phyloP scores from a whole-genome alignment of 2,113 vertebrate genomes.

The Macroglossus sobrinus region DNA sequence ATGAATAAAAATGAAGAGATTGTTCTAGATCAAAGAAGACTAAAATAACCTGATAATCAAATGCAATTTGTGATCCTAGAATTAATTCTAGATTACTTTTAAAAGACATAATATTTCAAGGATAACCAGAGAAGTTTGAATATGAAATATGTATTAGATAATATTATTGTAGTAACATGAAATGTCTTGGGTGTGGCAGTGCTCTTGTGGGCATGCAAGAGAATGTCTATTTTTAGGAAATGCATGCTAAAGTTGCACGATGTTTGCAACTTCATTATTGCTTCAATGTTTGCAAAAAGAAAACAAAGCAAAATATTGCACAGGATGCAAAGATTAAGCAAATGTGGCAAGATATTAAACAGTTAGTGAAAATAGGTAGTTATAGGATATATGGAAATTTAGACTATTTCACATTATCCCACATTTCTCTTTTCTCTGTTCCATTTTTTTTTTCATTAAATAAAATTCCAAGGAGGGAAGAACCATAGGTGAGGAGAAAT shows the following conservation, averaged over 20 bases:
- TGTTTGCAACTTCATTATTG: not conserved
- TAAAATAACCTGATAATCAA: not conserved
- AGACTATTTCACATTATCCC: not conserved
- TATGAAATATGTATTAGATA: not conserved
- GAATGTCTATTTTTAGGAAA: not conserved
- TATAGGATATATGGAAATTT: not conserved
- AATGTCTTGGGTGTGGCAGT: not conserved
- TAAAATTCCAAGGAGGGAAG: conserved; percentile 4
- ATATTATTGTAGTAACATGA: not conserved
- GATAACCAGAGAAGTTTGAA: not conserved
- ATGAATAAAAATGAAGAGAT: not conserved
- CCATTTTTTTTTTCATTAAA: not conserved
- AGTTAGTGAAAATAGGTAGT: not conserved
- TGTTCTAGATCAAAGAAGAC: not conserved
- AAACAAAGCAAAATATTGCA: not conserved
- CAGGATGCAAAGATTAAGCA: not conserved
- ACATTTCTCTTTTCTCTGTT: not conserved
- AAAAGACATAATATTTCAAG: not conserved
- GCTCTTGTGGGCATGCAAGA: not conserved
- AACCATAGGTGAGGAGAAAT: not conserved
- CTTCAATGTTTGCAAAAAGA: not conserved
- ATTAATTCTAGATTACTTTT: not conserved
- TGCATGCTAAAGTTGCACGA: not conserved
- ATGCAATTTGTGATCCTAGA: not conserved
- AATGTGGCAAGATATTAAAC: not conserved